phyloP scores from a whole-genome alignment of 2,113 vertebrate species.

The Tupaia chinensis region DNA sequence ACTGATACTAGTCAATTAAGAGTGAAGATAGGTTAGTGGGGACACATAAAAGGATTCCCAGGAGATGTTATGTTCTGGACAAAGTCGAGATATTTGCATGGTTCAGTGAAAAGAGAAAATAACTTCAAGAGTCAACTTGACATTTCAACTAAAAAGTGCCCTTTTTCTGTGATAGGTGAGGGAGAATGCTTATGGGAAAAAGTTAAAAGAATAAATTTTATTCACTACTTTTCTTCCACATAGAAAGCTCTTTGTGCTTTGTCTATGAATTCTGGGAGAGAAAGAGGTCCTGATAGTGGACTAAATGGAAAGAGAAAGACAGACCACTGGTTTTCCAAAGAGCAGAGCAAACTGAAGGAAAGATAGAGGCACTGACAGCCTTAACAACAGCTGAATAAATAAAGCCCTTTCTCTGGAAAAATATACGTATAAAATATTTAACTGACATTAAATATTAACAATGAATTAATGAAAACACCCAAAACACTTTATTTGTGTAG shows the following conservation, averaged over 20 bases:
- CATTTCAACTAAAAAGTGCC: conserved; percentile 28
- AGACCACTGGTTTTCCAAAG: conserved; percentile 49
- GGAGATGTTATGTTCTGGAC: conserved; percentile 28
- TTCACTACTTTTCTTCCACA: conserved; percentile 24
- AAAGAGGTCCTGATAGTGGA: conserved; percentile 11
- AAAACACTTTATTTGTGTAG: conserved; percentile 43
- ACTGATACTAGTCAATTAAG: not conserved
- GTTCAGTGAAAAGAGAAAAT: conserved; percentile 52
- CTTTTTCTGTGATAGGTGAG: conserved; percentile 46
- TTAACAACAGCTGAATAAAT: conserved; percentile 45
- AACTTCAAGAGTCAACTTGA: conserved; percentile 52
- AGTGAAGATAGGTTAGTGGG: not conserved
- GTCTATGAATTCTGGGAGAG: conserved; percentile 44
- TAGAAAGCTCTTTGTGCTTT: conserved; percentile 49
- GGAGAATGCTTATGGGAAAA: conserved; percentile 27
- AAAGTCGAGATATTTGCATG: conserved; percentile 45
- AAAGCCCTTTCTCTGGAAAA: conserved; percentile 57
- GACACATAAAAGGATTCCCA: not conserved
- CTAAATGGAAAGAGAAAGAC: conserved; percentile 19
- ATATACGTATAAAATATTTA: conserved; percentile 62
- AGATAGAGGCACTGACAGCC: not conserved
- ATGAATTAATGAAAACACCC: conserved; percentile 67
- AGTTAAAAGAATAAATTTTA: conserved; percentile 32
- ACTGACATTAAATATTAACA: conserved; percentile 71
- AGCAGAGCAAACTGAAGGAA: conserved; percentile 11